Evolutionary conservation across 2,113 vertebrate species (phyloP).

Genomic region (Riparia riparia): DNA sequence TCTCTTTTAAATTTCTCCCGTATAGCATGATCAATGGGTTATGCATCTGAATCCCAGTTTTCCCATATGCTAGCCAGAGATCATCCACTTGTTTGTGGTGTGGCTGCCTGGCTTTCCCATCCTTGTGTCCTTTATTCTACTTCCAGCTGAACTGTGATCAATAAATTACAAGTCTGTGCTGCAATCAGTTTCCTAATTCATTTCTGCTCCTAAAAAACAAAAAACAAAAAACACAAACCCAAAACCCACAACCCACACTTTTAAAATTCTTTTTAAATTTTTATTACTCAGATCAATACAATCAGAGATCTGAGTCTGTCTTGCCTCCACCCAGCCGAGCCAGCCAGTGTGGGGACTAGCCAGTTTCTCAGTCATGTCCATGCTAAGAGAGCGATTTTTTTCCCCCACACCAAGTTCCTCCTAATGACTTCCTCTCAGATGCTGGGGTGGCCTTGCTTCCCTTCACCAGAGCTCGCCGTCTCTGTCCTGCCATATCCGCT

Average conservation of each 20-base stretch:
- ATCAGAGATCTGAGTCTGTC: conserved; percentile 34
- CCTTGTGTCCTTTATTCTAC: background rate
- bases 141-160: conserved; percentile 8
- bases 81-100: background rate
- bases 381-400: background rate
- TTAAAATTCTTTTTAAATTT: conserved; percentile 27
- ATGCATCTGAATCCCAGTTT: background rate
- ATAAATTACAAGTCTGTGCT: conserved; percentile 4
- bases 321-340: conserved; percentile 2
- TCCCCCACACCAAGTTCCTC: background rate
- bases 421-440: conserved; percentile 47
- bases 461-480: background rate
- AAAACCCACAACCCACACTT: too few relatives aligned
- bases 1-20: background rate
- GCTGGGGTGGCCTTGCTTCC: background rate
- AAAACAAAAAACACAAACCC: too few relatives aligned
- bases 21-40: background rate
- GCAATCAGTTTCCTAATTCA: conserved; percentile 30
- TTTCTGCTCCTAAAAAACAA: background rate
- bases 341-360: background rate
- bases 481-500: background rate
- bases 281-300: conserved; percentile 59
- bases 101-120: background rate
- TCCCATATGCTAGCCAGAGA: background rate
- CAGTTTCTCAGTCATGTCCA: background rate